phyloP scores from a whole-genome alignment of 2,888 invertebrate genomes.

The Plebejus melissa region DNA sequence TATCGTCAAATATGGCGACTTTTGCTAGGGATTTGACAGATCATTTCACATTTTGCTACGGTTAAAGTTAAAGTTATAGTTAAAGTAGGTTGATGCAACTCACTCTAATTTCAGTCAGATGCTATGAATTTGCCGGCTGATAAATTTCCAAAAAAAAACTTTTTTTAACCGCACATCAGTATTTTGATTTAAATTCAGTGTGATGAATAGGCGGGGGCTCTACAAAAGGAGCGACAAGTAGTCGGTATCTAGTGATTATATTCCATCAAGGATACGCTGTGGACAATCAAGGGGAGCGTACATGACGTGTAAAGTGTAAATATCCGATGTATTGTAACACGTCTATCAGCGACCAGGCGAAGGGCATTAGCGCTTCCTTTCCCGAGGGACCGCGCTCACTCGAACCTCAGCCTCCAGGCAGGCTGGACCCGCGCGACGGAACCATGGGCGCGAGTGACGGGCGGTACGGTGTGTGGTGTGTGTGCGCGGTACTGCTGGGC shows the following conservation, averaged over 20 bases:
- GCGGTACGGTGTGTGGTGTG: conserved; percentile 68
- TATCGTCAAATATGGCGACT: no score
- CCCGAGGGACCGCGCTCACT: conserved; percentile 58
- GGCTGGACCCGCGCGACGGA: conserved; percentile 42
- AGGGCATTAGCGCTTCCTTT: conserved; percentile 76
- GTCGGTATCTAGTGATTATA: neutral
- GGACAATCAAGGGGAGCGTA: conserved; percentile 10
- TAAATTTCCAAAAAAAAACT: neutral
- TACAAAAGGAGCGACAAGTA: neutral
- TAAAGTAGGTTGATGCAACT: no score
- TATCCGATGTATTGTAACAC: conserved; percentile 55
- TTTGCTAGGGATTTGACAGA: no score
- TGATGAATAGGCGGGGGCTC: neutral
- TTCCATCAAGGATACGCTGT: conserved; percentile 20
- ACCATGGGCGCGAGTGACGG: conserved; percentile 49
- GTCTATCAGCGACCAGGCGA: conserved; percentile 73
- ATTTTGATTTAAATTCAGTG: neutral
- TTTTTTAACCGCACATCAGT: no score
- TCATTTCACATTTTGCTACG: no score
- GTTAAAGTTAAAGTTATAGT: no score
- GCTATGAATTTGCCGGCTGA: neutral
- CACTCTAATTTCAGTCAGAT: no score
- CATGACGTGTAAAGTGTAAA: conserved; percentile 31
- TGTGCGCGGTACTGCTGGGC: conserved; percentile 61
- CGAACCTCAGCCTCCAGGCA: conserved; percentile 18